phyloP scores from a whole-genome alignment of 2,888 invertebrate species.

The Agonopterix heracliana region DNA sequence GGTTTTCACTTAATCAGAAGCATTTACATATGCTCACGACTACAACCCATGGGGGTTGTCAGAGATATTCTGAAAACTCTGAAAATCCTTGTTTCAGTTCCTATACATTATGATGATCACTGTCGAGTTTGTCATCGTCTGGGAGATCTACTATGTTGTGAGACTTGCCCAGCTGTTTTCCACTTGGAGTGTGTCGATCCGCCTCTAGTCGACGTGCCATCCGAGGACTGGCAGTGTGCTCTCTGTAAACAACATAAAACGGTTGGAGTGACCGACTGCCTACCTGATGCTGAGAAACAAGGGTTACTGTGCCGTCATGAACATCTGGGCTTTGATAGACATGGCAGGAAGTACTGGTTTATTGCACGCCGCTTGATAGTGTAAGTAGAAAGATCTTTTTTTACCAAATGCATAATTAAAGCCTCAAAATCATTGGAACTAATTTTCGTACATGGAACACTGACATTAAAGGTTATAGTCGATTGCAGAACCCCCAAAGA shows the following conservation, averaged over 20 bases:
- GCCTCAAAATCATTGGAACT: background rate
- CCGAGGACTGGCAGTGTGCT: conserved; percentile 98
- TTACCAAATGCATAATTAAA: background rate
- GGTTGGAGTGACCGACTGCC: conserved; percentile 94
- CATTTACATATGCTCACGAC: no score
- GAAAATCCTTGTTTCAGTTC: conserved; percentile 78
- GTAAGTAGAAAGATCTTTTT: conserved; percentile 76
- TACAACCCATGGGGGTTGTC: no score
- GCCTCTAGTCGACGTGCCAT: conserved; percentile 93
- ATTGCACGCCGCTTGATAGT: conserved; percentile 93
- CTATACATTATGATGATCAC: conserved; percentile 94
- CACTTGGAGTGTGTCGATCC: conserved; percentile 98
- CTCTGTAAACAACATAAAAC: conserved; percentile 95
- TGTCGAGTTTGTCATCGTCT: conserved; percentile 93
- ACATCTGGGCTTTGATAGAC: conserved; percentile 95
- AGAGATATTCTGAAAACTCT: no score
- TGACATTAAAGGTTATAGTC: no score
- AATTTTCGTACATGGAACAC: no score
- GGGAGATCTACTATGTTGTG: conserved; percentile 97
- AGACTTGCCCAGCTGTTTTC: conserved; percentile 98
- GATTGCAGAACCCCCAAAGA: no score
- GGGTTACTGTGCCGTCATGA: conserved; percentile 95
- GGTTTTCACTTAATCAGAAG: no score
- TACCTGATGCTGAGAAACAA: conserved; percentile 92
- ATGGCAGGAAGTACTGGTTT: conserved; percentile 99